A percentile compares a stretch with the other conserved stretches of the same genome.
Evolutionary conservation across 2,113 vertebrate genomes (phyloP).

Genomic region (Callospermophilus lateralis): DNA sequence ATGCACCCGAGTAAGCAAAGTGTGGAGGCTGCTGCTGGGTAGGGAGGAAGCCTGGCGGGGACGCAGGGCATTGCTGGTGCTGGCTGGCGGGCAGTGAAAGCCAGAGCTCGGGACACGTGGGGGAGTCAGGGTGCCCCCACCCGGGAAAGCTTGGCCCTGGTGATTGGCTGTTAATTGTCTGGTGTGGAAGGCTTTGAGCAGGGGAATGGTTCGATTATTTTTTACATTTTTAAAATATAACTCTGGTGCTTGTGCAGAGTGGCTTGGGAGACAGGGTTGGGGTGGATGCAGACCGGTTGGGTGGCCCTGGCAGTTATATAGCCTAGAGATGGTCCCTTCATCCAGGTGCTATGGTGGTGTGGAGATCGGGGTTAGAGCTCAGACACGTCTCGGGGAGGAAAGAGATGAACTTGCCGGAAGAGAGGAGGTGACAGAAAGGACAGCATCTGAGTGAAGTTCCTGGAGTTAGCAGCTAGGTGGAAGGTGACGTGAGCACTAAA

Average conservation of each 20-base stretch:
- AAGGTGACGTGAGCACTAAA: background rate
- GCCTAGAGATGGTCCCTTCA: background rate
- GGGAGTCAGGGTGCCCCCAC: background rate
- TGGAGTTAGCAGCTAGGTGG: background rate
- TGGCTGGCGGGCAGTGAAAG: too few species aligned
- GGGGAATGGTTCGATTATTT: rapidly evolving
- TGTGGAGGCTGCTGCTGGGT: background rate
- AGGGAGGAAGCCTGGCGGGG: too few species aligned
- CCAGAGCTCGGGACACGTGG: too few species aligned
- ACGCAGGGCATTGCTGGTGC: rapidly evolving
- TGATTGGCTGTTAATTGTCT: background rate
- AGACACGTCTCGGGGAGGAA: background rate
- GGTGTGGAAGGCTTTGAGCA: background rate
- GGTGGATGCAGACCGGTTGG: too few species aligned
- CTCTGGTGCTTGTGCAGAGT: too few species aligned
- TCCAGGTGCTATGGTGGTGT: too few species aligned
- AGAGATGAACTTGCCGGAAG: background rate
- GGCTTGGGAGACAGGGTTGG: rapidly evolving
- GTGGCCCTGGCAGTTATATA: rapidly evolving
- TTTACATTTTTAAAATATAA: background rate
- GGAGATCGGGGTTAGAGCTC: background rate
- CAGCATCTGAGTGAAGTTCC: background rate
- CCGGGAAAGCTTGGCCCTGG: rapidly evolving
- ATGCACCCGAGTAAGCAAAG: background rate
- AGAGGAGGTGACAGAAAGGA: background rate